Percentiles rank a stretch among this genome's conserved stretches.
Conservation (phyloP, 2,888 invertebrate species). For the Troides oblongomaculatus region DNA sequence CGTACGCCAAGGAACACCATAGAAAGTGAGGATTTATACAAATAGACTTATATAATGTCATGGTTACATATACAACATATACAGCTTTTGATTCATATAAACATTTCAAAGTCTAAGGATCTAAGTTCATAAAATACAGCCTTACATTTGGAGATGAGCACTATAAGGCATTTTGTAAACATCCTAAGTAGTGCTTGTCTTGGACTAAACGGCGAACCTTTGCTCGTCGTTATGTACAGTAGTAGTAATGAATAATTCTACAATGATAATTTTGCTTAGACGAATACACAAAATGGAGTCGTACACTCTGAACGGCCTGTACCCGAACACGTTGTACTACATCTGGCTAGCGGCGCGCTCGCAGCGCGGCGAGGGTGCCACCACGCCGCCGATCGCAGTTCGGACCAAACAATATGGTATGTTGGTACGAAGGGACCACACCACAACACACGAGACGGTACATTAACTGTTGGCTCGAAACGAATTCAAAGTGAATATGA, state of each 20-base stretch:
- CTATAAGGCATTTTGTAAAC: too few relatives aligned
- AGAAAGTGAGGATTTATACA: slow-evolving; percentile 81
- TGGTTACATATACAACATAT: too few relatives aligned
- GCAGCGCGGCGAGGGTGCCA: slow-evolving; percentile 95
- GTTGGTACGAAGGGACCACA: slow-evolving; percentile 53
- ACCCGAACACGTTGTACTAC: slow-evolving; percentile 97
- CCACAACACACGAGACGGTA: slow-evolving; percentile 5
- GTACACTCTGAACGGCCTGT: slow-evolving; percentile 93
- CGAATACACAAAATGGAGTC: slow-evolving; percentile 90
- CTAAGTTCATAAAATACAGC: too few relatives aligned
- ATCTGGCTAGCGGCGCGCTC: slow-evolving; percentile 98
- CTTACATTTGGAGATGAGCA: too few relatives aligned
- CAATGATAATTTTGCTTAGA: slow-evolving; percentile 47
- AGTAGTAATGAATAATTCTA: neutral
- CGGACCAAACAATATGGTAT: slow-evolving; percentile 99
- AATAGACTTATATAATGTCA: too few relatives aligned
- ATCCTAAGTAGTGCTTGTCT: too few relatives aligned
- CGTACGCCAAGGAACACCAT: slow-evolving; percentile 93
- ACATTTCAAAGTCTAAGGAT: too few relatives aligned
- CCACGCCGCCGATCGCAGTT: slow-evolving; percentile 95
- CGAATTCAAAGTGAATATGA: slow-evolving; percentile 6
- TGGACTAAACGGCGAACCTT: too few relatives aligned
- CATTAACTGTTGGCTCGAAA: slow-evolving; percentile 19
- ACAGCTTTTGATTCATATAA: too few relatives aligned
- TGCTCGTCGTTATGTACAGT: too few relatives aligned